Base-by-base conservation (phyloP, 2,888 invertebrate genomes). In the Saturnia japonica region DNA sequence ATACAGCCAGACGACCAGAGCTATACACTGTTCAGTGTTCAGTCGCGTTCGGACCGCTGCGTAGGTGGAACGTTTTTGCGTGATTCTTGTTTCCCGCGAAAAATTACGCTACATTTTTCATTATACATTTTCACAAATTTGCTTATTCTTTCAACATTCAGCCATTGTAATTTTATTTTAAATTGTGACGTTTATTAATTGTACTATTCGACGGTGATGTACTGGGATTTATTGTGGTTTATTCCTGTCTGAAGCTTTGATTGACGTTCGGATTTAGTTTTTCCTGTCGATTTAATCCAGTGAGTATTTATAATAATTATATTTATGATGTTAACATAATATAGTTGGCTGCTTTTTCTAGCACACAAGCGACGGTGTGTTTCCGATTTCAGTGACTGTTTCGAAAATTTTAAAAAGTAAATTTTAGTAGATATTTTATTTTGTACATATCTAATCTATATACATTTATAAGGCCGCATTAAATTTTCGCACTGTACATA, bases 71-170 rank as follows among this genome's bases (percentile, higher is more conserved):
- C 89, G 90, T 79, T 78, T 79, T 72, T 74, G 75, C 75, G 74
- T 77, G 75, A 73, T 75, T 71, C 68, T 68, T 67, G 73, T 89
- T 93, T 91, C 90, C 92, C 93, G 93, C 93, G 91, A 91, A 93
- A 92, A 93, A 85, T 89, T 91, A 90, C 90, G 89, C 81, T 76
- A 74, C 68, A 70, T 70, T 73, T 69, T 71, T 70, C 69, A 69
- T 68, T 42, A 77, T 75, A 75, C 76, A 70, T 73, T 74, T 72
- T 68, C 42, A 71, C 71, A 71, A 42, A 68, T 28, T 64, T 72
- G 62, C 74, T 71, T 68, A 68, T 71, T 68, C 66, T 54, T 68
- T 72, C 40, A 1, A 40, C 28, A 28, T 66, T 54, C 51, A 14
- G 11, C 42, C 64, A 68, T 76, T 74, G 71, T 73, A 77, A 76